A percentile compares a stretch with the other conserved stretches of the same genome.
phyloP scores from a whole-genome alignment of 30 jellyfish, hydroid and myxozoan species.

The Nemopilema nomurai region DNA sequence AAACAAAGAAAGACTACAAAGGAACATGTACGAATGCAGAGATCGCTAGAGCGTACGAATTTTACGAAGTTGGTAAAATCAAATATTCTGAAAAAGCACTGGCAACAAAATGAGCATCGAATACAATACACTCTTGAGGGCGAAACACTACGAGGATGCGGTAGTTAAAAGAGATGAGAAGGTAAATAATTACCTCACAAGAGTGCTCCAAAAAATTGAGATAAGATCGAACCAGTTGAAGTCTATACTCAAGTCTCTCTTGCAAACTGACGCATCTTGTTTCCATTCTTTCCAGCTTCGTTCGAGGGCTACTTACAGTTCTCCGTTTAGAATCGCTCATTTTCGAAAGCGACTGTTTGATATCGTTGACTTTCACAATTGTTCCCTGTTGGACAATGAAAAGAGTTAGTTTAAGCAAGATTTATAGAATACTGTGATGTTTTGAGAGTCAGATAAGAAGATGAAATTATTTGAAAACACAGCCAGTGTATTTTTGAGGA shows the following conservation, averaged over 20 bases:
- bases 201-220: slow-evolving; percentile 72
- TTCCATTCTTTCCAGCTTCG: slow-evolving; percentile 68
- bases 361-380: slow-evolving; percentile 28
- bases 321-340: slow-evolving; percentile 66
- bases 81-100: too few relatives aligned
- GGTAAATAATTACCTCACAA: slow-evolving; percentile 59
- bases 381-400: slow-evolving; percentile 49
- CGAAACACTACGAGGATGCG: too few relatives aligned
- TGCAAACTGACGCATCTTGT: slow-evolving; percentile 62
- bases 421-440: neutral
- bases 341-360: slow-evolving; percentile 39
- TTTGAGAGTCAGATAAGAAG: neutral
- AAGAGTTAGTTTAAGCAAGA: neutral
- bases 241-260: slow-evolving; percentile 75
- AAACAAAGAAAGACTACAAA: too few relatives aligned
- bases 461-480: neutral
- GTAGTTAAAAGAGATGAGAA: neutral
- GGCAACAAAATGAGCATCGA: too few relatives aligned
- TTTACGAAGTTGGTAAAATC: too few relatives aligned
- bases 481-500: neutral
- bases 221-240: slow-evolving; percentile 63
- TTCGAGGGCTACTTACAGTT: slow-evolving; percentile 47
- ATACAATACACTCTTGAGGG: too few relatives aligned
- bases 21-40: too few relatives aligned
- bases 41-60: too few relatives aligned